Percentiles rank a stretch among this genome's conserved stretches.
These are phyloP conservation scores for Tethya wilhelma DNA, from an alignment of 37 sponge, comb jelly and placozoan species.

Conservation along the genomic window DNA sequence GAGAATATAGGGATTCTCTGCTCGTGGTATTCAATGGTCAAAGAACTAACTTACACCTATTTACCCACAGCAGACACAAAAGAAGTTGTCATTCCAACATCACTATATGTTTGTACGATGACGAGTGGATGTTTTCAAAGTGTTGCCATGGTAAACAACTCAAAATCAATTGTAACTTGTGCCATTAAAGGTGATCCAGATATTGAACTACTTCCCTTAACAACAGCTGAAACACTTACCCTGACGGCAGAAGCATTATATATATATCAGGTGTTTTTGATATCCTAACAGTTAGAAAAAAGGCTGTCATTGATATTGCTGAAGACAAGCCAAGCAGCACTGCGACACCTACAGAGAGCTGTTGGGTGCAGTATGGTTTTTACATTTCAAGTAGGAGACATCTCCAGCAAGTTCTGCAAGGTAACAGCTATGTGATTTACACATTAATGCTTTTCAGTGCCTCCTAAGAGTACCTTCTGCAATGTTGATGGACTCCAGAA, in stretches of 20 bases:
- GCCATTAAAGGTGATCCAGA: neutral
- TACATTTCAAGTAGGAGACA: neutral
- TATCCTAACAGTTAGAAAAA: no score
- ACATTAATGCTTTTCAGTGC: constrained; percentile 5
- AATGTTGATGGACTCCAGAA: neutral
- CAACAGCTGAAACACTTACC: neutral
- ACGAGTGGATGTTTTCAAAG: neutral
- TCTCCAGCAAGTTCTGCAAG: neutral
- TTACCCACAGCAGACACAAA: neutral
- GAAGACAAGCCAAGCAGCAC: neutral
- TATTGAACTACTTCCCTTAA: neutral
- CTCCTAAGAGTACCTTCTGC: neutral
- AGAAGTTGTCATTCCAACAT: neutral
- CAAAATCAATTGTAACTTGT: neutral
- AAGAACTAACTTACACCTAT: neutral
- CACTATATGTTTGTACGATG: neutral
- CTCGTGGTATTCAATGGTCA: neutral
- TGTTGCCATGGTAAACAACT: no score
- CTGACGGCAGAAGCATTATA: neutral
- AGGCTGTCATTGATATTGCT: no score
- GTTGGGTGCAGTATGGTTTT: neutral
- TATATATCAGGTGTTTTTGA: neutral
- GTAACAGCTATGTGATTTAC: constrained; percentile 1
- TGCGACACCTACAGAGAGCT: neutral
- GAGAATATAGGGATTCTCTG: constrained; percentile 2